These are phyloP conservation scores for Camponotus floridanus DNA, from an alignment of 1,140 invertebrate genomes.

Conservation along the genomic window DNA sequence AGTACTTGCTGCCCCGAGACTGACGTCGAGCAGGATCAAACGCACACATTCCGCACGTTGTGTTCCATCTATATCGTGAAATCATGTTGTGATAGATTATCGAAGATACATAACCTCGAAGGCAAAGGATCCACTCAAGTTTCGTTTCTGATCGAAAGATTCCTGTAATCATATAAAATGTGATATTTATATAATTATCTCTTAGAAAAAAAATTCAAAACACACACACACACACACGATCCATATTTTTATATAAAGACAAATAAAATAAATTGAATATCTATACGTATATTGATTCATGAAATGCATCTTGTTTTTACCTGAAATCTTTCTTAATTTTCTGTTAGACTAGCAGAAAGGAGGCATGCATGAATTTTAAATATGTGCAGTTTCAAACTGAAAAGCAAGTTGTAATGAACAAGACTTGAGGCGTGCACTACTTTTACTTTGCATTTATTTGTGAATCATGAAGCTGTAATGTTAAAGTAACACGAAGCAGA, in stretches of 20 bases:
- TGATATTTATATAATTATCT: too few species aligned
- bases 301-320: not conserved
- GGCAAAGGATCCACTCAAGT: not conserved
- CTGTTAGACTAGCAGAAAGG: not conserved
- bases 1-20: not conserved
- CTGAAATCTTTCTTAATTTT: constrained; percentile 30
- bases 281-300: not conserved
- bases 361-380: constrained; percentile 32
- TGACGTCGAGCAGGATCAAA: constrained; percentile 20
- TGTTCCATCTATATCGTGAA: constrained; percentile 55
- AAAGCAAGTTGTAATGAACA: constrained; percentile 38
- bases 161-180: not conserved
- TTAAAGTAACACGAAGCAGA: constrained; percentile 23
- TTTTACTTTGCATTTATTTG: constrained; percentile 53
- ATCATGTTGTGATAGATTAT: constrained; percentile 62
- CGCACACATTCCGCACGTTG: not conserved
- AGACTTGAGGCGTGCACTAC: not conserved
- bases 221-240: not conserved
- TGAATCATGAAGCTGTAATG: not conserved
- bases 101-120: constrained; percentile 65
- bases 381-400: constrained; percentile 11
- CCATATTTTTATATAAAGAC: not conserved
- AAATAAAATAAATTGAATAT: not conserved
- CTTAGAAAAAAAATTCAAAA: not conserved
- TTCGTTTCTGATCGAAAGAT: not conserved